A percentile compares a stretch with the other conserved stretches of the same genome.
Evolutionary conservation across 1,140 invertebrate genomes (phyloP).

Genomic region (Zelostemma sp.): DNA sequence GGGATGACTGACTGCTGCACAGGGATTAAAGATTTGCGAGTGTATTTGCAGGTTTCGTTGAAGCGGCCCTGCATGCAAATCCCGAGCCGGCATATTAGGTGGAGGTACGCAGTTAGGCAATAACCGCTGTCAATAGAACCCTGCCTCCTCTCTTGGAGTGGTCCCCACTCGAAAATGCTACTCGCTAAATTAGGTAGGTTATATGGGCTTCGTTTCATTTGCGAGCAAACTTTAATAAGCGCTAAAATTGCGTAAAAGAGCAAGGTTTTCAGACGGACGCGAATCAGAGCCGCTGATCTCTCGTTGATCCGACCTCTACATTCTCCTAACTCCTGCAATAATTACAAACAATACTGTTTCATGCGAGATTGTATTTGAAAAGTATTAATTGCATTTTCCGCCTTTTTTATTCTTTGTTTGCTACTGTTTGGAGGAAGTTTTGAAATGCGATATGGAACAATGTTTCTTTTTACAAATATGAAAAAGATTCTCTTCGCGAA

Average conservation of each 20-base stretch:
- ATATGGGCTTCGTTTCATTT: slow-evolving; percentile 72
- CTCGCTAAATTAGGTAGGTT: slow-evolving; percentile 73
- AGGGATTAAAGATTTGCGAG: slow-evolving; percentile 66
- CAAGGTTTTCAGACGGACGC: slow-evolving; percentile 70
- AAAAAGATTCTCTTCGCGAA: no score
- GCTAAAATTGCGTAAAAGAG: slow-evolving; percentile 72
- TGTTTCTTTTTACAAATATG: no score
- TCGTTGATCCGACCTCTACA: slow-evolving; percentile 42
- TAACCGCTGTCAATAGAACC: slow-evolving; percentile 71
- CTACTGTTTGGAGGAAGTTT: no score
- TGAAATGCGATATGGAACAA: no score
- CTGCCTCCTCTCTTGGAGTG: slow-evolving; percentile 56
- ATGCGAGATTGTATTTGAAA: no score
- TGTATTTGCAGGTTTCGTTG: slow-evolving; percentile 65
- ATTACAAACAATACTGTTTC: slow-evolving; percentile 45
- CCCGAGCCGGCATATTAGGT: slow-evolving; percentile 69
- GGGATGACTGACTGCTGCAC: slow-evolving; percentile 44
- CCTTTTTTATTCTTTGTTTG: no score
- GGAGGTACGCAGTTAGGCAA: slow-evolving; percentile 71
- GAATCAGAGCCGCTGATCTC: slow-evolving; percentile 60
- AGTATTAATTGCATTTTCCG: no score
- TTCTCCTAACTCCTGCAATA: slow-evolving; percentile 28
- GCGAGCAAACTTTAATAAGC: slow-evolving; percentile 73
- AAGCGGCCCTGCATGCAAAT: slow-evolving; percentile 62
- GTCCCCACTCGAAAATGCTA: slow-evolving; percentile 70